A percentile compares a stretch with the other conserved stretches of the same genome.
These are phyloP conservation scores for Pseudomyrmex gracilis DNA, from an alignment of 1,140 invertebrate species.

Conservation along the genomic window DNA sequence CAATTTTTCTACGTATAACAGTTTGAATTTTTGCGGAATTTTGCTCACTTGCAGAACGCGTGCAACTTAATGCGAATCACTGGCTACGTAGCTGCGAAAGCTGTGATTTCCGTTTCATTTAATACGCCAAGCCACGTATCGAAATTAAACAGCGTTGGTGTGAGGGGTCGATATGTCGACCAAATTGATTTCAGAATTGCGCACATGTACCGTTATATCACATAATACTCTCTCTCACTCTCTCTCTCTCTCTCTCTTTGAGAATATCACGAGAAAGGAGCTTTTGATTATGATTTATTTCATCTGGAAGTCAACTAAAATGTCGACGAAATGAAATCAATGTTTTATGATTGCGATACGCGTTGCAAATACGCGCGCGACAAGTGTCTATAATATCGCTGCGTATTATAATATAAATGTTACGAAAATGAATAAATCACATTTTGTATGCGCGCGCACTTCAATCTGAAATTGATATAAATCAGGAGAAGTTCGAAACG, in stretches of 20 bases:
- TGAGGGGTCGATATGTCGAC: constrained; percentile 41
- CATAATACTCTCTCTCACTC: neutral
- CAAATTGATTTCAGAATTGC: constrained; percentile 32
- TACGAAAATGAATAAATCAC: constrained; percentile 34
- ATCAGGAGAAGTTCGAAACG: constrained; percentile 22
- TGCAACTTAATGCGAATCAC: constrained; percentile 35
- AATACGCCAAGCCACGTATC: constrained; percentile 36
- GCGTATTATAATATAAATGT: constrained; percentile 13
- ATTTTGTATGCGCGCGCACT: neutral
- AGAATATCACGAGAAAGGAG: constrained; percentile 33
- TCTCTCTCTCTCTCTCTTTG: neutral
- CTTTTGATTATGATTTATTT: constrained; percentile 40
- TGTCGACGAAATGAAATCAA: constrained; percentile 42
- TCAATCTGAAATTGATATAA: neutral
- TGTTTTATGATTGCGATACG: constrained; percentile 28
- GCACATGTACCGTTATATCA: constrained; percentile 8
- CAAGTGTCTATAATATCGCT: neutral
- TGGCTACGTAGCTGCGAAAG: constrained; percentile 45
- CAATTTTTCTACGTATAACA: neutral
- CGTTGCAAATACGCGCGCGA: constrained; percentile 3
- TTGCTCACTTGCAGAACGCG: neutral
- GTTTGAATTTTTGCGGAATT: constrained; percentile 1
- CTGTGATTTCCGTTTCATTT: constrained; percentile 57
- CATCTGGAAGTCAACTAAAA: constrained; percentile 32
- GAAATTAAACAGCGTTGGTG: constrained; percentile 35